Evolutionary conservation across 2,797 vertebrate species (phyloP), one percentile per base, ranked within the genome.

Genomic region (Threskiornis aethiopicus): DNA sequence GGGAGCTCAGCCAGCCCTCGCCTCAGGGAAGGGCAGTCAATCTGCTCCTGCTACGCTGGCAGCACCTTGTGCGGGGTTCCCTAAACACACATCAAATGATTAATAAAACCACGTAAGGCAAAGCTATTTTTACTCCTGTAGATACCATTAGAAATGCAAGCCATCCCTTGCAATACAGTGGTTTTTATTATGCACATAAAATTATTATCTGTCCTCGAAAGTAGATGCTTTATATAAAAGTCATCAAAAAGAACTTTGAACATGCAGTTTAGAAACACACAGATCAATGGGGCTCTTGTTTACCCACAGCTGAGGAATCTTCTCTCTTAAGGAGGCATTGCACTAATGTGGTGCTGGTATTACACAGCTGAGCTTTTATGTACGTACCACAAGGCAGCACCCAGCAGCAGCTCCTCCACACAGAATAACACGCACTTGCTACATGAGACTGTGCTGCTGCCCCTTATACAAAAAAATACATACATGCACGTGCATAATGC

Each of bases 401-500:
- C 37, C 16, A 9, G 35, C 39, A 64, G 54, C 29, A 44, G 54
- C 49, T 59, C 47, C 82, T 71, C 47, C 1, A 0, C 28, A 22
- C 35, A 42, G 35, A 41, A 5, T 5, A 44, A 31, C 3, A 1
- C 20, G 24, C 12, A 3, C 51, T 52, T 39, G 21, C 65, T 37
- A 26, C 9, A 1, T 0, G 6, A 52, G 54, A 31, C 58, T 26
- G 11, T 41, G 44, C 44, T 52, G n/a, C 39, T 61, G 17, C 17
- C 17, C 29, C 54, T 20, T 55, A 55, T 33, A 55, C 54, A 31
- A 54, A 54, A 54, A 31, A 31, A 47, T 13, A 49, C 4, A 20
- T 7, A 80, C 22, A 25, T 2, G 19, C 11, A 31, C 2, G 9
- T n/a, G 47, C 13, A 16, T 15, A 52, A 62, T 0, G 0, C 39